These are phyloP conservation scores for Osmoderma eremita DNA, from an alignment of 2,888 invertebrate genomes.

Conservation along the genomic window DNA sequence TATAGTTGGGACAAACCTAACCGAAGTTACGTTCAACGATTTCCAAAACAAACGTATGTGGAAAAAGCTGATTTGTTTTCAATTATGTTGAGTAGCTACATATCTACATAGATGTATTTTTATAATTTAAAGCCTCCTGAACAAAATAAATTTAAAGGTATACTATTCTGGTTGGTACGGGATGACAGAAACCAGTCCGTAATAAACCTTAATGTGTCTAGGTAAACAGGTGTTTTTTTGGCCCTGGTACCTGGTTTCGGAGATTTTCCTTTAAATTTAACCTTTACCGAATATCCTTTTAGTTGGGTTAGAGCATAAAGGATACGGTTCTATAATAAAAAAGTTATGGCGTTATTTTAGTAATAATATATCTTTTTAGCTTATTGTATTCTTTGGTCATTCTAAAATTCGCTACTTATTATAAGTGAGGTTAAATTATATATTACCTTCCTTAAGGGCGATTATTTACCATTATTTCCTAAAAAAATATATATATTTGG, in stretches of 20 bases:
- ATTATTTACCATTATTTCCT: too few species aligned
- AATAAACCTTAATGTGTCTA: constrained; percentile 35
- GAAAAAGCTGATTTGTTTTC: too few species aligned
- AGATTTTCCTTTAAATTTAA: constrained; percentile 26
- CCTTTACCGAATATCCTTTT: neutral
- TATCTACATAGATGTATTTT: constrained; percentile 2
- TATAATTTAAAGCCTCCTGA: constrained; percentile 12
- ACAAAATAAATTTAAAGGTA: constrained; percentile 2
- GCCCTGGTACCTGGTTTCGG: constrained; percentile 16
- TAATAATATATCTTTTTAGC: neutral
- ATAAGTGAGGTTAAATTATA: constrained; percentile 11
- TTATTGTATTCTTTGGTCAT: neutral
- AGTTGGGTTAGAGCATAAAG: constrained; percentile 4
- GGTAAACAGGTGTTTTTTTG: constrained; percentile 43
- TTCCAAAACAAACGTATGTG: neutral
- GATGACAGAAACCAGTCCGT: constrained; percentile 27
- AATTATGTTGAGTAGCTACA: too few species aligned
- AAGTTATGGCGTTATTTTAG: neutral
- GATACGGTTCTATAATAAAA: neutral
- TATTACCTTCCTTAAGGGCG: neutral
- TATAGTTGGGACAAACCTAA: neutral
- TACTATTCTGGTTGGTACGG: constrained; percentile 16
- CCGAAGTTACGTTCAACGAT: neutral
- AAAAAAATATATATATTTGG: too few species aligned
- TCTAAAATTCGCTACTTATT: constrained; percentile 19